A percentile compares a stretch with the other conserved stretches of the same genome.
These are phyloP conservation scores for Callocephalon fimbriatum DNA, from an alignment of 2,113 vertebrate genomes.

Conservation along the genomic window DNA sequence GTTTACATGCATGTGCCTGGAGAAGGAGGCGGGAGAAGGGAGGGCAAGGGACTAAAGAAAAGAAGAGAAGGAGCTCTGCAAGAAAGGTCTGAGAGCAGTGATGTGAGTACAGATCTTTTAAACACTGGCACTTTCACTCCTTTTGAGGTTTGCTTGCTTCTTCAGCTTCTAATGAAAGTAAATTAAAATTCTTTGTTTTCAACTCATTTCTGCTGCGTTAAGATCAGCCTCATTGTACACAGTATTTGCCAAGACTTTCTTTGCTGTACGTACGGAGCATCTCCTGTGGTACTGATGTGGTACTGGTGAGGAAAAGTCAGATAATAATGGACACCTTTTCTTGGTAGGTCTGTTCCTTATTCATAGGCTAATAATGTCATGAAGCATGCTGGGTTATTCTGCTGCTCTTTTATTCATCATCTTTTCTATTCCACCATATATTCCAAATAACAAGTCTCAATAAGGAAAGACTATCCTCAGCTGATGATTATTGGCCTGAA, in stretches of 20 bases:
- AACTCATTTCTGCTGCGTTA: neutral
- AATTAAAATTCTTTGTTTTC: conserved; percentile 17
- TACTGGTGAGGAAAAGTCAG: neutral
- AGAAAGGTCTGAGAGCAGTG: conserved; percentile 16
- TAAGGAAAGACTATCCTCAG: neutral
- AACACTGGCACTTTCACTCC: neutral
- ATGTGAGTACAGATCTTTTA: conserved; percentile 15
- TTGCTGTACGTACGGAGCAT: neutral
- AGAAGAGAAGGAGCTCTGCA: neutral
- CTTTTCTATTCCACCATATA: neutral
- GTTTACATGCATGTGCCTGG: neutral
- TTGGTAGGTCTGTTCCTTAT: neutral
- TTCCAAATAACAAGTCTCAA: neutral
- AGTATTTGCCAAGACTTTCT: neutral
- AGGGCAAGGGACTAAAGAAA: neutral
- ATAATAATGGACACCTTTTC: neutral
- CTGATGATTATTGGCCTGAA: neutral
- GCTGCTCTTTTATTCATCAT: neutral
- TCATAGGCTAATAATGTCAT: neutral
- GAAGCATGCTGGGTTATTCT: neutral
- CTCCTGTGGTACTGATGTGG: neutral
- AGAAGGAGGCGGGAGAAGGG: neutral
- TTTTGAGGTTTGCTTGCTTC: conserved; percentile 17
- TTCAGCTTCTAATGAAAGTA: conserved; percentile 23
- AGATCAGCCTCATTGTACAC: neutral